phyloP scores from a whole-genome alignment of 2,797 vertebrate species.

The Meriones psammophilus region DNA sequence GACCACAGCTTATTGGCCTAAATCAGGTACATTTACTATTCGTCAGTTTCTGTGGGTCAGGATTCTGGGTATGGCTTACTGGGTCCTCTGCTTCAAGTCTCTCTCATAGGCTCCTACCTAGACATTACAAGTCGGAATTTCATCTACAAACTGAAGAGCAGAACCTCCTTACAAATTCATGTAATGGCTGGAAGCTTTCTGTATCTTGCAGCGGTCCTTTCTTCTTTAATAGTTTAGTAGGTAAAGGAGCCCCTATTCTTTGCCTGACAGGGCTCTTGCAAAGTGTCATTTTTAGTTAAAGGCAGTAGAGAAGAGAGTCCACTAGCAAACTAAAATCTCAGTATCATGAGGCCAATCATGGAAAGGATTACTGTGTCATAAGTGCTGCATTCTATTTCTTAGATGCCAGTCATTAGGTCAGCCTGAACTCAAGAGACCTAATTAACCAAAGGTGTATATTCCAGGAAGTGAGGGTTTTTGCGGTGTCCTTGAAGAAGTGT shows the following conservation, averaged over 20 bases:
- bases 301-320: not conserved
- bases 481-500: not conserved
- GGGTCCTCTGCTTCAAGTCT: not conserved
- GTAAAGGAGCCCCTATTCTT: not conserved
- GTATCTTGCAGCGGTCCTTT: not conserved
- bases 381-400: not conserved
- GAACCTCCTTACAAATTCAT: not conserved
- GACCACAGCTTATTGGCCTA: not conserved
- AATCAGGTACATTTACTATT: not conserved
- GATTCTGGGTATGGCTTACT: not conserved
- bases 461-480: not conserved
- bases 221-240: not conserved
- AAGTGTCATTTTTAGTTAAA: not conserved
- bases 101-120: not conserved
- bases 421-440: not conserved
- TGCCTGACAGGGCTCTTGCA: not conserved
- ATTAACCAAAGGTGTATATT: not conserved
- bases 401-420: conserved; percentile 20
- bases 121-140: not conserved
- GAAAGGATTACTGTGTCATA: not conserved
- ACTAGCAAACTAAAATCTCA: conserved; percentile 16
- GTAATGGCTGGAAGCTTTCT: not conserved
- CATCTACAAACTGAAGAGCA: not conserved
- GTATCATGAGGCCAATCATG: not conserved
- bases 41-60: not conserved